Evolutionary conservation across 2,113 vertebrate genomes (phyloP).

Genomic region (Thermophis baileyi): DNA sequence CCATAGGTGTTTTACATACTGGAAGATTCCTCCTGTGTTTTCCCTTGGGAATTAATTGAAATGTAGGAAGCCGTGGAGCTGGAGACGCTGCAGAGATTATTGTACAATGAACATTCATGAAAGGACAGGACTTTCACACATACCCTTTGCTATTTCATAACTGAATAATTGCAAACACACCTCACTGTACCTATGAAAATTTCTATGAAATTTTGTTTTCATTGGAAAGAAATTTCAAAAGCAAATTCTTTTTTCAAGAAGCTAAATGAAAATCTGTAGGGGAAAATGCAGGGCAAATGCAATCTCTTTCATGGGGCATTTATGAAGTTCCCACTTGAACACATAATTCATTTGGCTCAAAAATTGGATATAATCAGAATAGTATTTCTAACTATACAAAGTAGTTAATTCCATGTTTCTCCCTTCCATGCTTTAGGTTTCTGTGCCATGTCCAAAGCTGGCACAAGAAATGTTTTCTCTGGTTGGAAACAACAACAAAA

Average conservation of each 20-base stretch:
- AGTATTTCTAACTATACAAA: background rate
- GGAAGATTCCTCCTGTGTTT: background rate
- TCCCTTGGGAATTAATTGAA: background rate
- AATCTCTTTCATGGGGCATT: background rate
- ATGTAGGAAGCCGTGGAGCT: background rate
- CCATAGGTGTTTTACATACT: background rate
- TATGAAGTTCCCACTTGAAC: background rate
- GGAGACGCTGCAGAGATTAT: background rate
- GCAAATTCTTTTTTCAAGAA: background rate
- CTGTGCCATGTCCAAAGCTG: background rate
- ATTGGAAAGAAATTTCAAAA: background rate
- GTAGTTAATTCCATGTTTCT: background rate
- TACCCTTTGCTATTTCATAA: background rate
- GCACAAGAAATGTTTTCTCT: background rate
- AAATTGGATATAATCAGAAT: background rate
- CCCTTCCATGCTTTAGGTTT: background rate
- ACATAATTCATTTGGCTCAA: background rate
- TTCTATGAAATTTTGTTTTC: background rate
- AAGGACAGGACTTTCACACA: background rate
- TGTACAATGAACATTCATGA: background rate
- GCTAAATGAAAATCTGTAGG: background rate
- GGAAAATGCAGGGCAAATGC: background rate
- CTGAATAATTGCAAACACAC: background rate
- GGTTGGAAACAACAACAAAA: background rate
- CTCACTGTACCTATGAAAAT: background rate